Percentiles rank a stretch among this genome's conserved stretches.
phyloP scores from a whole-genome alignment of 2,113 vertebrate species.

The Coracopsis vasa region DNA sequence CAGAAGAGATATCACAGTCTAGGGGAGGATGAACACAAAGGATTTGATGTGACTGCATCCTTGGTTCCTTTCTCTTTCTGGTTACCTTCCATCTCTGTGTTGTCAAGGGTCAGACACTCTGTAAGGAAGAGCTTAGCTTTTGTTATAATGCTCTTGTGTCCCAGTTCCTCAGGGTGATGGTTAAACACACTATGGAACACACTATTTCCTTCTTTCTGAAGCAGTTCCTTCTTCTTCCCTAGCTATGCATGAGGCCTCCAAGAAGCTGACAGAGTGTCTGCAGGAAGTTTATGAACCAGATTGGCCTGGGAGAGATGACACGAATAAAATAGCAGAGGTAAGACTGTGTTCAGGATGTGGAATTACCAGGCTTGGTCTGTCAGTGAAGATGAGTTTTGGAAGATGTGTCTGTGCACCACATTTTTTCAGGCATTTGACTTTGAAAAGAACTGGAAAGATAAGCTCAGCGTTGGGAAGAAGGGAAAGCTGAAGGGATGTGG shows the following conservation, averaged over 20 bases:
- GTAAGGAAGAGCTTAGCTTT: not conserved
- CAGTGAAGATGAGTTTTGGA: not conserved
- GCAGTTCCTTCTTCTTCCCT: slow-evolving; percentile 18
- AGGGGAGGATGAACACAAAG: not conserved
- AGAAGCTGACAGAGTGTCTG: slow-evolving; percentile 89
- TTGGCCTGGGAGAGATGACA: slow-evolving; percentile 92
- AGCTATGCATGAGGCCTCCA: slow-evolving; percentile 98
- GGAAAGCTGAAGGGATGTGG: not conserved
- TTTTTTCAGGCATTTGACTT: not conserved
- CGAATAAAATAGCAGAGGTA: slow-evolving; percentile 92
- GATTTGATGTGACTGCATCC: not conserved
- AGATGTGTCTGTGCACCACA: not conserved
- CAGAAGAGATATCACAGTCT: no score
- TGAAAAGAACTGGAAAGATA: not conserved
- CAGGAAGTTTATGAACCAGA: slow-evolving; percentile 95
- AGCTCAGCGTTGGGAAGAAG: not conserved
- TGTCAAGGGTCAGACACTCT: not conserved
- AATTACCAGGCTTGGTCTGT: not conserved
- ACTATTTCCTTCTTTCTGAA: not conserved
- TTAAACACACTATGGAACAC: not conserved
- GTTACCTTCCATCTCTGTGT: not conserved
- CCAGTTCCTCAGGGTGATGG: not conserved
- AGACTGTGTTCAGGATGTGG: slow-evolving; percentile 17
- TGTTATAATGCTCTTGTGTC: not conserved
- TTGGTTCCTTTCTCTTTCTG: not conserved